A percentile compares a stretch with the other conserved stretches of the same genome.
phyloP scores from a whole-genome alignment of 1,140 invertebrate species.

The Gryllus bimaculatus region DNA sequence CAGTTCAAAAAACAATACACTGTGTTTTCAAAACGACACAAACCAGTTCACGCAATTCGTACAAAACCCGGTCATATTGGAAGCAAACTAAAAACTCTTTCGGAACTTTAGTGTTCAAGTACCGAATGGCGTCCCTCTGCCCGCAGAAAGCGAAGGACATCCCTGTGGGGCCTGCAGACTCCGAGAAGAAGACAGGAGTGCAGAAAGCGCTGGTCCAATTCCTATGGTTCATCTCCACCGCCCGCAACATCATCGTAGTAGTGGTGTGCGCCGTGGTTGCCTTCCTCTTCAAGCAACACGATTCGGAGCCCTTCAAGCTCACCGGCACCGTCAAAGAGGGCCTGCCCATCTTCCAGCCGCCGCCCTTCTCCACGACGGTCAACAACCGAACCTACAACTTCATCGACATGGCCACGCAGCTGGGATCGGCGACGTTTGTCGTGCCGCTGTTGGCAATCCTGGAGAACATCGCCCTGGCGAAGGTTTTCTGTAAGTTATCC shows the following conservation, averaged over 20 bases:
- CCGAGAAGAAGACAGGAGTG: slow-evolving; percentile 34
- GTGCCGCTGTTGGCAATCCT: slow-evolving; percentile 67
- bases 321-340: slow-evolving; percentile 62
- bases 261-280: slow-evolving; percentile 55
- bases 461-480: slow-evolving; percentile 71
- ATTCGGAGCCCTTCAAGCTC: slow-evolving; percentile 53
- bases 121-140: too few species aligned
- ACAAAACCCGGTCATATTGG: too few species aligned
- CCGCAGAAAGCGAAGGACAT: slow-evolving; percentile 62
- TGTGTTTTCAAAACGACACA: too few species aligned
- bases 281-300: slow-evolving; percentile 49
- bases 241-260: slow-evolving; percentile 68
- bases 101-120: too few species aligned
- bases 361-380: slow-evolving; percentile 50
- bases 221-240: slow-evolving; percentile 64
- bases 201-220: slow-evolving; percentile 40
- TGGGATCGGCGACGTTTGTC: slow-evolving; percentile 67
- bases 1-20: too few species aligned
- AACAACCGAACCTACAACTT: slow-evolving; percentile 59
- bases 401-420: slow-evolving; percentile 51
- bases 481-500: slow-evolving; percentile 59
- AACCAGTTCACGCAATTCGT: too few species aligned
- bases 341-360: slow-evolving; percentile 49
- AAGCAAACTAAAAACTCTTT: too few species aligned
- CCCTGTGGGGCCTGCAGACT: slow-evolving; percentile 38